These are phyloP conservation scores for Hycleus phaleratus DNA, from an alignment of 1,140 invertebrate genomes.

Conservation along the genomic window DNA sequence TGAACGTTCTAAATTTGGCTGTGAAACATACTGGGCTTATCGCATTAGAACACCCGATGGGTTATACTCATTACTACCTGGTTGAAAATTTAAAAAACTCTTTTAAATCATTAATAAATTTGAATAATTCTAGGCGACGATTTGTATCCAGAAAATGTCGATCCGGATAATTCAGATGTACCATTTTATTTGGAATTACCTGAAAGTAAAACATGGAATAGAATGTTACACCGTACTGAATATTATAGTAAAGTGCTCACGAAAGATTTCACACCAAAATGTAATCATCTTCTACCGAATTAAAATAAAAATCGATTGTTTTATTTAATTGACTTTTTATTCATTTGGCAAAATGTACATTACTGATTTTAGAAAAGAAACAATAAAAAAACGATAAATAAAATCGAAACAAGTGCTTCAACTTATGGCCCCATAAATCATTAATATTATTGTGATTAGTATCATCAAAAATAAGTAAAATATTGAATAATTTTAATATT, in stretches of 20 bases:
- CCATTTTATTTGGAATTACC: neutral
- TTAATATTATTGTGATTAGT: neutral
- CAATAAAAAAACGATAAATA: neutral
- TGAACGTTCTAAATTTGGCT: neutral
- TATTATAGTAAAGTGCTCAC: neutral
- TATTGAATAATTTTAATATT: neutral
- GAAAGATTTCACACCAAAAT: constrained; percentile 1
- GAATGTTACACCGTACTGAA: neutral
- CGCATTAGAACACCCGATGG: constrained; percentile 1
- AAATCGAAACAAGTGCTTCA: neutral
- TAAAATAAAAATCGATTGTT: no score
- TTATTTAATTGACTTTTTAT: no score
- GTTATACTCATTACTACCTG: constrained; percentile 2
- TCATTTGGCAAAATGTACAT: no score
- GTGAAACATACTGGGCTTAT: constrained; percentile 1
- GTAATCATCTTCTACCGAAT: neutral
- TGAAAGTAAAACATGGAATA: neutral
- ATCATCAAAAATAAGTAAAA: constrained; percentile 1
- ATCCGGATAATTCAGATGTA: neutral
- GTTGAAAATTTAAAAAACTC: neutral
- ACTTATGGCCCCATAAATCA: constrained; percentile 3
- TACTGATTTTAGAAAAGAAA: neutral
- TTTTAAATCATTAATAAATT: neutral
- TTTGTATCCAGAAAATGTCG: constrained; percentile 1
- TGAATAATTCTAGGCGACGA: constrained; percentile 6